Conservation (phyloP, 1,140 invertebrate species). For the Bombyx mori region DNA sequence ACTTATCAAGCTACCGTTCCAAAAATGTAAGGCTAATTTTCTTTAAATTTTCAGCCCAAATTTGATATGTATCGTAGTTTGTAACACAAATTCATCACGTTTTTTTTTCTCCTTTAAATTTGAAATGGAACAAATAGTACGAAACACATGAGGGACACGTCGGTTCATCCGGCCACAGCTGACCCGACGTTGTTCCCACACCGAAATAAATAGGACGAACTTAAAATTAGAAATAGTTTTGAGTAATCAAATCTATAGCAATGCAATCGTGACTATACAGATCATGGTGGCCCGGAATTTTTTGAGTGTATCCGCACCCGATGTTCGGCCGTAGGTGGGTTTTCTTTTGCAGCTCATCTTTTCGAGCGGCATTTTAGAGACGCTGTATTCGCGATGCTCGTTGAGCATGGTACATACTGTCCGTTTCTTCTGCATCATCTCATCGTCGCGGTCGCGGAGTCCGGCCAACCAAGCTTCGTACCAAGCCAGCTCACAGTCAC, state of each 20-base stretch:
- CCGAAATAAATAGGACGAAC: conserved; percentile 26
- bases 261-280: conserved; percentile 31
- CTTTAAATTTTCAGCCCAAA: conserved; percentile 51
- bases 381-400: conserved; percentile 84
- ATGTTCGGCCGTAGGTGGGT: conserved; percentile 48
- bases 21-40: conserved; percentile 44
- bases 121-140: conserved; percentile 21
- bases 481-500: conserved; percentile 90
- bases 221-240: conserved; percentile 18
- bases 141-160: conserved; percentile 29
- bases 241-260: conserved; percentile 32
- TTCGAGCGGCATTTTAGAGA: conserved; percentile 84
- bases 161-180: conserved; percentile 64
- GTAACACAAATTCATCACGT: conserved; percentile 61
- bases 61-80: conserved; percentile 68
- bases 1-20: conserved; percentile 57
- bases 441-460: conserved; percentile 83
- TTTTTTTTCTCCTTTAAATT: conserved; percentile 15
- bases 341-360: conserved; percentile 85
- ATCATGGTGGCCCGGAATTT: conserved; percentile 31
- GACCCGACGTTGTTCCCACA: conserved; percentile 38
- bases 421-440: conserved; percentile 88
- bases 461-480: conserved; percentile 84
- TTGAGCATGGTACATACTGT: conserved; percentile 82
- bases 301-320: conserved; percentile 23